Evolutionary conservation across 2,888 invertebrate species (phyloP).

Genomic region (Macrophya annulata): DNA sequence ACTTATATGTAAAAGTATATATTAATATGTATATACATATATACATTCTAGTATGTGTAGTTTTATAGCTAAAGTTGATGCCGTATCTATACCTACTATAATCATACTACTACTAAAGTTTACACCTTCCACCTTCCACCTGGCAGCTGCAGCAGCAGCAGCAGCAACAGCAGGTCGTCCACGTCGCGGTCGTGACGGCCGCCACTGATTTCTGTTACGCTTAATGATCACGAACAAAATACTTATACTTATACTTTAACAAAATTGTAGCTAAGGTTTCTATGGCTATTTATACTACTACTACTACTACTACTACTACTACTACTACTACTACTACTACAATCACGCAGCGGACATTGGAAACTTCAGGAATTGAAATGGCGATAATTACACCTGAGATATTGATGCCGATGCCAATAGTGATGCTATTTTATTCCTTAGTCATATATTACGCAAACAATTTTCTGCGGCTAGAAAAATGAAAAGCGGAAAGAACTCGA

Average conservation of each 20-base stretch:
- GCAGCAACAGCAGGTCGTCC: neutral
- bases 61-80: neutral
- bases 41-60: neutral
- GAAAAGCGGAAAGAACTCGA: conserved; percentile 30
- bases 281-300: neutral
- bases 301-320: neutral
- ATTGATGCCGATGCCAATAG: neutral
- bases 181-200: neutral
- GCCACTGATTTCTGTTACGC: conserved; percentile 48
- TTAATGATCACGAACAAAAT: conserved; percentile 46
- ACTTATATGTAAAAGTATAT: neutral
- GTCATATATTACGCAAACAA: conserved; percentile 17
- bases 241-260: neutral
- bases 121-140: conserved; percentile 5
- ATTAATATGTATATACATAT: neutral
- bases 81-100: too few relatives aligned
- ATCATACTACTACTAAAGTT: neutral
- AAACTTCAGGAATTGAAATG: conserved; percentile 1
- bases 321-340: neutral
- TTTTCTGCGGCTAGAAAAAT: conserved; percentile 11
- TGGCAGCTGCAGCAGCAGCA: conserved; percentile 22
- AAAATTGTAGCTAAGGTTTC: neutral
- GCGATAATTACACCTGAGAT: conserved; percentile 5
- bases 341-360: neutral
- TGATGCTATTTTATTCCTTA: neutral